phyloP scores from a whole-genome alignment of 2,888 invertebrate species.

The Erebia palarica region DNA sequence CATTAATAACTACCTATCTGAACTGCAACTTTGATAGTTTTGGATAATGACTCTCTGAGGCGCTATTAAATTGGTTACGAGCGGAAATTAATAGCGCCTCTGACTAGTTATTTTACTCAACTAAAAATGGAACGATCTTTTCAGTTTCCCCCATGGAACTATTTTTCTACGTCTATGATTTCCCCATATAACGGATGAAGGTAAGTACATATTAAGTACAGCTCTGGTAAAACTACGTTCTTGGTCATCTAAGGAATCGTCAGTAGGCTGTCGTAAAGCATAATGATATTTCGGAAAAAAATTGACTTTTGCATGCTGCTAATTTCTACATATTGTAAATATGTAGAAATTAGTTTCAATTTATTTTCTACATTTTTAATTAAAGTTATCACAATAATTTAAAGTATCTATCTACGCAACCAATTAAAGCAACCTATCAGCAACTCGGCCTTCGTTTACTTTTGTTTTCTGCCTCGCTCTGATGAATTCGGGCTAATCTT shows the following conservation, averaged over 20 bases:
- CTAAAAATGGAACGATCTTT: too few species aligned
- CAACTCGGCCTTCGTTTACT: slow-evolving; percentile 32
- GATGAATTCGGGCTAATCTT: slow-evolving; percentile 25
- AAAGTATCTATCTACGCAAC: not conserved
- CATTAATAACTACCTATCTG: slow-evolving; percentile 18
- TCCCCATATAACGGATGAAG: too few species aligned
- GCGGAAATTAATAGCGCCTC: not conserved
- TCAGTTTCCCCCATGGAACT: too few species aligned
- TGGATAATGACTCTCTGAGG: slow-evolving; percentile 16
- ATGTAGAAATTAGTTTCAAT: too few species aligned
- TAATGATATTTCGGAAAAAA: too few species aligned
- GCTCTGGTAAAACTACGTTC: too few species aligned
- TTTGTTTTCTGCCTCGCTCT: slow-evolving; percentile 33
- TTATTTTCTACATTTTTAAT: not conserved
- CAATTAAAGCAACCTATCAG: slow-evolving; percentile 24
- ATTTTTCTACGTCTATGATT: too few species aligned
- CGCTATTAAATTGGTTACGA: not conserved
- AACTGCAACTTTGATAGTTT: slow-evolving; percentile 20
- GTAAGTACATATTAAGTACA: too few species aligned
- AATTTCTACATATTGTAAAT: too few species aligned
- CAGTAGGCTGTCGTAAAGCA: too few species aligned
- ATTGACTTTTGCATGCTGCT: too few species aligned
- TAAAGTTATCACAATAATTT: not conserved
- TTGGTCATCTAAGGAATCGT: too few species aligned
- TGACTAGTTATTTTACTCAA: not conserved